Conservation (phyloP, 2,888 invertebrate genomes). For the Xanthia icteritia region DNA sequence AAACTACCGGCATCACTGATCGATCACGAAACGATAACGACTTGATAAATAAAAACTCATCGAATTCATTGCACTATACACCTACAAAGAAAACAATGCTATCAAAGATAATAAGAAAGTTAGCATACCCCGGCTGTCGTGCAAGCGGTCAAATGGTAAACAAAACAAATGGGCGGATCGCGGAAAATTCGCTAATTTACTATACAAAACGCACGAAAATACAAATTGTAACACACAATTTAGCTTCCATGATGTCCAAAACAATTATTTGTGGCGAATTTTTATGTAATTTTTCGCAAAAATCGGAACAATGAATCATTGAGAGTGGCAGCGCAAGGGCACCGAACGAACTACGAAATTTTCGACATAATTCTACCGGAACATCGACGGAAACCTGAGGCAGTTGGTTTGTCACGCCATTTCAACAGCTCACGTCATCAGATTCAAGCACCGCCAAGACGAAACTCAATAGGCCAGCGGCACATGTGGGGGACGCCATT, state of each 20-base stretch:
- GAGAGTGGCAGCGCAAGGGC: constrained; percentile 81
- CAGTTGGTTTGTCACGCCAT: constrained; percentile 77
- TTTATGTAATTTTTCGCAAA: constrained; percentile 78
- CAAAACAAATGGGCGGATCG: constrained; percentile 83
- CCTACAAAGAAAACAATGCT: constrained; percentile 58
- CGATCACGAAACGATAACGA: constrained; percentile 37
- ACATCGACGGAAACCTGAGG: constrained; percentile 71
- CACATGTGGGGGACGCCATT: constrained; percentile 95
- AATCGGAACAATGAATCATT: constrained; percentile 88
- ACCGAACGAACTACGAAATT: constrained; percentile 72
- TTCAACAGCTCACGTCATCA: constrained; percentile 84
- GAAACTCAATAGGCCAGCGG: constrained; percentile 87
- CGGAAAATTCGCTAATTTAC: constrained; percentile 61
- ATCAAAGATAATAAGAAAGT: constrained; percentile 60
- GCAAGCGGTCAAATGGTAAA: constrained; percentile 83
- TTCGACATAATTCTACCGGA: constrained; percentile 73
- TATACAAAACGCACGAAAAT: constrained; percentile 57
- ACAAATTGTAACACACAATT: constrained; percentile 52
- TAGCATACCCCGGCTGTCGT: constrained; percentile 51
- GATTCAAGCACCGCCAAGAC: constrained; percentile 81
- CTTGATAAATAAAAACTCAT: constrained; percentile 20
- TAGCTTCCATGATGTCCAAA: constrained; percentile 54
- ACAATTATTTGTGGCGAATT: constrained; percentile 65
- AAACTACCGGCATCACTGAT: constrained; percentile 44
- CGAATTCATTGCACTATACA: constrained; percentile 29